Evolutionary conservation across 1,140 invertebrate genomes (phyloP), one percentile per base, ranked within the genome.

Genomic region (Hypothenemus hampei): DNA sequence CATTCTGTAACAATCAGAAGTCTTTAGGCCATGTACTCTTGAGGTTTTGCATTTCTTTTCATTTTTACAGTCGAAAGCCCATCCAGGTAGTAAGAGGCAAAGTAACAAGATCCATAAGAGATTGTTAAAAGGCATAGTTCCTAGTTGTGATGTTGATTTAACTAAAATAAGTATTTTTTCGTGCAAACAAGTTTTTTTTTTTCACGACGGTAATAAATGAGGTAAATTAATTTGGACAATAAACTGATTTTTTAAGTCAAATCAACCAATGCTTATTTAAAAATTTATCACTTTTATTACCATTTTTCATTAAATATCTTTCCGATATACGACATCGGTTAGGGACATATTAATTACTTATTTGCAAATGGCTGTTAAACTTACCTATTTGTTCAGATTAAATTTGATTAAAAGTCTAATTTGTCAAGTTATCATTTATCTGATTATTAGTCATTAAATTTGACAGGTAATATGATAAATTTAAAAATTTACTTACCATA

Each of bases 1-100:
- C 31, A 37, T 61, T 11, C 58, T 18, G 31, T 52, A 65, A 43
- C 66, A 68, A 48, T 68, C 63, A 7, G 59, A 61, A 10, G 57
- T 55, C 41, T 59, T 63, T 49, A 68, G 60, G 21, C 50, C 50
- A 22, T 58, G 59, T 4, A 59, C 35, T 45, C 55, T 49, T 2
- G 40, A 39, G 5, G 60, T 57, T 26, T 45, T 57, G 40, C 65
- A 65, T 53, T 35, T 60, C 45, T 22, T 18, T 26, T 60, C 62
- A 10, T 57, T 50, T 18, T 57, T 55, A 35, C 62, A 64, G 55
- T 18, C 49, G 16, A 19, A 24, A 13, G 48, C 29, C 20, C 20
- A 13, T 22, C 4, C 21, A 35, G 37, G 19, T 10, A 43, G n/a
- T 15, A 41, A 23, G 19, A 20, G 36, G 15, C 39, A 24, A 15